Base-by-base conservation (phyloP, 2,113 vertebrate species). In the Epinephelus fuscoguttatus region DNA sequence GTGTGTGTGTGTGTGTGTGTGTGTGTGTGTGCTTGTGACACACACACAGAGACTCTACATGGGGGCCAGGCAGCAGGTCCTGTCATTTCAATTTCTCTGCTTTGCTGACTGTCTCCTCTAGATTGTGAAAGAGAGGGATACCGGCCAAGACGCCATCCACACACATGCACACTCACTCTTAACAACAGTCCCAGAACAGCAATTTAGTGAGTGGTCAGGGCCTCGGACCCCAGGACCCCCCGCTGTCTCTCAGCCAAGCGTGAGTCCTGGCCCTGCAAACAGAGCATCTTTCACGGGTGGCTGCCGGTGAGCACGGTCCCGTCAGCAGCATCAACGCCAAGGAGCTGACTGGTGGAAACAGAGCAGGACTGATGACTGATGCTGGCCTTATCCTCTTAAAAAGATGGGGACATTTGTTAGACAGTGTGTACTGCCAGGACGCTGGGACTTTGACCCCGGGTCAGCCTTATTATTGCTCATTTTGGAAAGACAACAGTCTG, bases 231-330 rank as follows among this genome's bases (percentile, higher is more conserved):
- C 67, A 1, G 2, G 42, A 68, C 49, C 67, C 64, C 67, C 75
- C 40, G 75, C 75, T 72, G 66, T 72, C 18, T 67, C 23, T 27
- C 23, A 71, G 70, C 75, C 53, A 25, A 77, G 67, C 14, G 1
- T 72, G 70, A 81, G 84, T 61, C 80, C 55, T 61, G 12, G 60
- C 37, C 75, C 70, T 40, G 68, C 62, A 76, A 66, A 75, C 42
- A 72, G 78, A 75, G 70, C 86, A 88, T 83, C 80, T 79, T 83
- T 85, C 68, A 85, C 2, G 25, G 68, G 72, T 77, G 76, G 80
- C 50, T 89, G 81, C 64, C 59, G 40, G 25, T 15, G 70, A 79
- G 49, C 21, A 4, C 55, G 30, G 55, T 70, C 78, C 71, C 6
- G 17, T 80, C 69, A 75, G 73, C 74, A 81, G 30, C 70, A 75